These are phyloP conservation scores for Peromyscus maniculatus DNA, from an alignment of 2,113 vertebrate genomes.

Conservation along the genomic window DNA sequence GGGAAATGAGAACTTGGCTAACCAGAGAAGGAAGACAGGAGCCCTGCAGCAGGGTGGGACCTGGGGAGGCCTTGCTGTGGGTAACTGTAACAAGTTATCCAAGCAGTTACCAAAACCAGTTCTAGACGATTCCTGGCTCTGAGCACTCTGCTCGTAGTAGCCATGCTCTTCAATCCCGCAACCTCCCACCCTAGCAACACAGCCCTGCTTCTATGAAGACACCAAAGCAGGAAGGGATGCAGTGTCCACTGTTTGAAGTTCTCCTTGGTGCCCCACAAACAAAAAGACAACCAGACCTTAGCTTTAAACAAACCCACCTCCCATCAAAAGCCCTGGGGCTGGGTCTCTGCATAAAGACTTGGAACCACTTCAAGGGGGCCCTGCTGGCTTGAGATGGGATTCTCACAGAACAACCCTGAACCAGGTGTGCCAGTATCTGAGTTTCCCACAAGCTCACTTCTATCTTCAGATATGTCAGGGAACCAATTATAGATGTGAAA, in stretches of 20 bases:
- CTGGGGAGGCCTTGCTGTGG: neutral
- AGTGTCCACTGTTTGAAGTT: neutral
- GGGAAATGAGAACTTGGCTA: neutral
- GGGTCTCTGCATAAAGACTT: neutral
- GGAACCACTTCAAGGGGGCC: neutral
- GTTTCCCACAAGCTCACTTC: neutral
- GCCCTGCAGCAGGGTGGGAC: neutral
- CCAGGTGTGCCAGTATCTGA: neutral
- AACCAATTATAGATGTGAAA: no score
- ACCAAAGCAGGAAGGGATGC: neutral
- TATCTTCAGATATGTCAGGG: neutral
- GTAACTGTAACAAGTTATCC: neutral
- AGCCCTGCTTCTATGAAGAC: neutral
- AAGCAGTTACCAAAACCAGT: neutral
- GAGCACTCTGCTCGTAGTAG: neutral
- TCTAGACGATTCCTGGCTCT: neutral
- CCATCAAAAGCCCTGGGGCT: neutral
- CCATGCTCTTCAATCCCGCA: no score
- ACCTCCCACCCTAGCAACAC: neutral
- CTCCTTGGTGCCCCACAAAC: no score
- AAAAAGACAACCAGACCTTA: neutral
- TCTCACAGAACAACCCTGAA: neutral
- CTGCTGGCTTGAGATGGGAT: neutral
- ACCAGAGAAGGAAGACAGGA: neutral
- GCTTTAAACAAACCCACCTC: neutral